phyloP scores from a whole-genome alignment of 2,888 invertebrate species.

The Acanthococcus lagerstroemiae region DNA sequence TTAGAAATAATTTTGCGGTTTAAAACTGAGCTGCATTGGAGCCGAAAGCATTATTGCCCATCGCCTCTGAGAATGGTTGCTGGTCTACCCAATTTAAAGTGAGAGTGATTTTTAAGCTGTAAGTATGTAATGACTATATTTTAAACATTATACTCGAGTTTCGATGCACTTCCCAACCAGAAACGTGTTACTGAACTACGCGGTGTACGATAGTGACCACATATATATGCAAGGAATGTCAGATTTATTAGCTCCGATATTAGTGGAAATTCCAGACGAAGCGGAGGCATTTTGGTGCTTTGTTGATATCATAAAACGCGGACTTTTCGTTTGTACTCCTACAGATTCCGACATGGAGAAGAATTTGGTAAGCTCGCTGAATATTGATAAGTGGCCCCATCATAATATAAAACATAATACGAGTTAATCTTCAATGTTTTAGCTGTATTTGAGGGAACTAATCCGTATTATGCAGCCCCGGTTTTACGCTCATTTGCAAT shows the following conservation, averaged over 20 bases:
- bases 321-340: constrained; percentile 87
- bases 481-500: constrained; percentile 74
- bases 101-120: too few relatives aligned
- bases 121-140: not conserved
- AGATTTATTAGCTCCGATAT: constrained; percentile 85
- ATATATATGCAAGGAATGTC: constrained; percentile 98
- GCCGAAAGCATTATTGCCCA: too few relatives aligned
- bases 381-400: too few relatives aligned
- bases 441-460: constrained; percentile 74
- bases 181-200: constrained; percentile 97
- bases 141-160: not conserved
- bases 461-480: constrained; percentile 82
- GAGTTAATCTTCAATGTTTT: constrained; percentile 38
- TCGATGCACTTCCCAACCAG: too few relatives aligned
- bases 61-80: too few relatives aligned
- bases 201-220: constrained; percentile 97
- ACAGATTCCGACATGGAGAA: constrained; percentile 91
- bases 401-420: not conserved
- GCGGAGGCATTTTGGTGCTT: constrained; percentile 99
- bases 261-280: constrained; percentile 81
- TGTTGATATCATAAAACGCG: constrained; percentile 91
- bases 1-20: too few relatives aligned
- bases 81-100: too few relatives aligned
- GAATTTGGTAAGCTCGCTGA: constrained; percentile 59
- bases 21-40: too few relatives aligned